Base-by-base conservation (phyloP, 2,888 invertebrate species). In the Latrodectus elegans region DNA sequence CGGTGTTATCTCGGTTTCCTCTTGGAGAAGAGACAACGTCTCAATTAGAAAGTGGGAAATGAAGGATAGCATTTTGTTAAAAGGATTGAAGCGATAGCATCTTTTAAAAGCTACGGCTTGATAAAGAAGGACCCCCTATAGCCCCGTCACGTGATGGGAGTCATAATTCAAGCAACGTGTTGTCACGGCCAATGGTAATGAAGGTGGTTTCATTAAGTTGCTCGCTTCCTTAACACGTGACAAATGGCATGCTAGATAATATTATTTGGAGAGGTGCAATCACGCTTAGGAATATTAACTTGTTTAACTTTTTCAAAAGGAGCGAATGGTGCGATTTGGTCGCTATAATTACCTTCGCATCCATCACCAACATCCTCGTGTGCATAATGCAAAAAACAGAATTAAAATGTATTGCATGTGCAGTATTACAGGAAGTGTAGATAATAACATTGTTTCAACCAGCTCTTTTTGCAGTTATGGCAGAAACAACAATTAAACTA, bases 11-110 rank as follows among this genome's bases (percentile, higher is more conserved):
- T 77, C 12, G 6, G 60, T 60, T 15, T 60, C 60, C n/a, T 14
- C 53, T 17, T 22, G 22, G 17, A 26, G 60, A 49, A 67, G 76
- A 52, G 76, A 12, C 60, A 60, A 87, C 81, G 86, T 87, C 86
- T 87, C 86, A 87, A 87, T 87, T 87, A 87, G 86, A 87, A 85
- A 79, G 79, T 70, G 74, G 83, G 74, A 75, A 85, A 87, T 87
- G 86, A 87, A 81, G 81, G 75, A 87, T 87, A 53, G 81, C 81
- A 71, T 86, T 86, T 86, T 86, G 85, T 86, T 87, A 81, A 87
- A 87, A 87, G 86, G 86, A 87, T 87, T 86, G 80, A 70, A 86
- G 79, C 51, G 86, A 87, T 87, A 87, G 86, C 72, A 81, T 82
- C 81, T 87, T 87, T 87, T 81, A 81, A 87, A 87, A 87, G 86